Percentiles rank a stretch among this genome's conserved stretches.
Evolutionary conservation across 2,113 vertebrate genomes (phyloP).

Genomic region (Donacobius atricapilla): DNA sequence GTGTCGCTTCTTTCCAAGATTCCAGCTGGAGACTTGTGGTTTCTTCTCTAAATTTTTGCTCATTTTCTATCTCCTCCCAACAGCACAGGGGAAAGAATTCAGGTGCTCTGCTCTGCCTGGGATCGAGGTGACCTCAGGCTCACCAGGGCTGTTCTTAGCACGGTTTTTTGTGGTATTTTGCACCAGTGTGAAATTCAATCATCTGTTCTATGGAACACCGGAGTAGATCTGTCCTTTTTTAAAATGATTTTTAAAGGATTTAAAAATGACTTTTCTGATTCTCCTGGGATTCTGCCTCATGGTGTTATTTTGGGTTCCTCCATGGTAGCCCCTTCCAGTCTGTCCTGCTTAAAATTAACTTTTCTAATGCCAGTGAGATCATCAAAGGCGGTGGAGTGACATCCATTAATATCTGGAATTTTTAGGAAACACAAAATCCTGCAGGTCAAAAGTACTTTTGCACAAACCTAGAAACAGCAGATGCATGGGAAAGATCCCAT

Average conservation of each 20-base stretch:
- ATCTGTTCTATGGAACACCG: neutral
- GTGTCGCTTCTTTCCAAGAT: neutral
- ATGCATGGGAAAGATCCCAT: neutral
- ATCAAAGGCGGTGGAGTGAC: neutral
- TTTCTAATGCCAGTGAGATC: neutral
- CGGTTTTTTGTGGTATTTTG: rapidly evolving
- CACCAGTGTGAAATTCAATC: neutral
- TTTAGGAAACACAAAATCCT: neutral
- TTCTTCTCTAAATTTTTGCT: neutral
- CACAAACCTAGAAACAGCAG: neutral
- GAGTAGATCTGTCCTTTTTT: neutral
- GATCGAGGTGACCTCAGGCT: neutral
- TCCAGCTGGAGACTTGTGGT: neutral
- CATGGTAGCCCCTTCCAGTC: neutral
- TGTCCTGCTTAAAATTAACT: neutral
- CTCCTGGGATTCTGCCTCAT: neutral
- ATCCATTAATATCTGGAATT: neutral
- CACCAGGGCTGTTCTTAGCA: neutral
- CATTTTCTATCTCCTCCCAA: neutral
- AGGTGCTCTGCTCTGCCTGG: neutral
- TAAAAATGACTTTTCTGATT: neutral
- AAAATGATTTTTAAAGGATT: neutral
- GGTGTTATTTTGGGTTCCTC: neutral
- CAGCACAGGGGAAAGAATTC: neutral
- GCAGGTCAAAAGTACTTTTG: neutral